A percentile compares a stretch with the other conserved stretches of the same genome.
Conservation (phyloP, 2,888 invertebrate genomes). For the Diploptera punctata region DNA sequence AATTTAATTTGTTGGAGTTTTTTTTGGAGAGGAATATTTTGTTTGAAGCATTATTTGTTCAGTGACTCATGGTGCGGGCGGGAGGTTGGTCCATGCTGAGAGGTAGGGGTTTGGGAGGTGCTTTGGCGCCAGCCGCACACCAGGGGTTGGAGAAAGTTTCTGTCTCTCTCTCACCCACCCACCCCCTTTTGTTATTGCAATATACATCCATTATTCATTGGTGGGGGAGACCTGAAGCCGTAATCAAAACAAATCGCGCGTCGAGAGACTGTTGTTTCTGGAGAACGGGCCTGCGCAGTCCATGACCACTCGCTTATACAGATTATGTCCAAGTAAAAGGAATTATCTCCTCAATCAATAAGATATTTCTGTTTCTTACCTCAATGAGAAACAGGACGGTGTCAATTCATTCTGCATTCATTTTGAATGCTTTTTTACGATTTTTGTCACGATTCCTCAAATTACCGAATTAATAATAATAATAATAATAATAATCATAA, state of each 20-base stretch:
- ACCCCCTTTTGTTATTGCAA: slow-evolving; percentile 45
- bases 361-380: no score
- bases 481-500: no score
- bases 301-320: background rate
- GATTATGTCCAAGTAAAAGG: background rate
- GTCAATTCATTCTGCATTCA: no score
- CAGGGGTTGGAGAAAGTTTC: slow-evolving; percentile 30
- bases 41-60: slow-evolving; percentile 44
- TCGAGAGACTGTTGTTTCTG: slow-evolving; percentile 38
- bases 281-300: slow-evolving; percentile 32
- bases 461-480: no score
- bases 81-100: slow-evolving; percentile 25
- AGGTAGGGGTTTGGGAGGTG: slow-evolving; percentile 26
- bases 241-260: slow-evolving; percentile 47
- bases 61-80: slow-evolving; percentile 41
- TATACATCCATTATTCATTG: slow-evolving; percentile 47
- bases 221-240: slow-evolving; percentile 42
- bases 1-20: slow-evolving; percentile 42
- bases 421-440: no score
- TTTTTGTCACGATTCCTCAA: no score
- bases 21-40: slow-evolving; percentile 42
- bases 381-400: no score
- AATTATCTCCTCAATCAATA: no score
- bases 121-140: slow-evolving; percentile 30
- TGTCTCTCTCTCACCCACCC: slow-evolving; percentile 22